Evolutionary conservation across 2,797 vertebrate genomes (phyloP).

Genomic region (Phyllotis vaccarum): DNA sequence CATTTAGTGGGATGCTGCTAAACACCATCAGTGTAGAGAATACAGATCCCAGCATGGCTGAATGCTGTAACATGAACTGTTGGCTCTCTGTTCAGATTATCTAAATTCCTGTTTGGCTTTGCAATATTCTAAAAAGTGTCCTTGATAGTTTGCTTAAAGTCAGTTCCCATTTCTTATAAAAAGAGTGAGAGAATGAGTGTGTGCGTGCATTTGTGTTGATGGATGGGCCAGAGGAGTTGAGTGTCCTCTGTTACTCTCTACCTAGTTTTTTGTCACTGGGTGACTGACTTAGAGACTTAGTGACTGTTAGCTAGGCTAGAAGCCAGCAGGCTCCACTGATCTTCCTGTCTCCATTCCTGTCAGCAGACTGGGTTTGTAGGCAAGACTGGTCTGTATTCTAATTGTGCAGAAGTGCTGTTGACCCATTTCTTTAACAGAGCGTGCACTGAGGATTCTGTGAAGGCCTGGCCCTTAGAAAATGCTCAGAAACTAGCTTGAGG

Average conservation of each 20-base stretch:
- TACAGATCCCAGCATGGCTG: background rate
- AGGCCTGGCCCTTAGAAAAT: conserved; percentile 2
- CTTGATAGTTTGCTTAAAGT: conserved; percentile 37
- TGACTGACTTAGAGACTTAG: background rate
- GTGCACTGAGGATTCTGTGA: conserved; percentile 19
- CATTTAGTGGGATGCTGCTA: background rate
- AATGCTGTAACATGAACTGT: background rate
- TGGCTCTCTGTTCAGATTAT: conserved; percentile 39
- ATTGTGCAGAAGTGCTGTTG: background rate
- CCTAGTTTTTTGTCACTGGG: background rate
- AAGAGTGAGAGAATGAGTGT: too few relatives aligned
- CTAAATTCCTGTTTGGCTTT: conserved; percentile 44
- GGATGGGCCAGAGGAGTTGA: background rate
- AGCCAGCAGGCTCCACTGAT: background rate
- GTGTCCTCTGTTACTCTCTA: background rate
- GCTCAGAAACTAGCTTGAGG: conserved; percentile 28
- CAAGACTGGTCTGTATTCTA: background rate
- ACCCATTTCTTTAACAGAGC: background rate
- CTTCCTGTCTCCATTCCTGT: background rate
- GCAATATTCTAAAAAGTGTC: background rate
- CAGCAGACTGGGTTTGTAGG: background rate
- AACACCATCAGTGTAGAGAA: background rate
- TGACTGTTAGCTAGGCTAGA: background rate
- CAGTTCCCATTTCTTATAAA: conserved; percentile 40
- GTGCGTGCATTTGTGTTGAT: background rate